Conservation (phyloP, 2,888 invertebrate genomes). For the Lacanobia oleracea region DNA sequence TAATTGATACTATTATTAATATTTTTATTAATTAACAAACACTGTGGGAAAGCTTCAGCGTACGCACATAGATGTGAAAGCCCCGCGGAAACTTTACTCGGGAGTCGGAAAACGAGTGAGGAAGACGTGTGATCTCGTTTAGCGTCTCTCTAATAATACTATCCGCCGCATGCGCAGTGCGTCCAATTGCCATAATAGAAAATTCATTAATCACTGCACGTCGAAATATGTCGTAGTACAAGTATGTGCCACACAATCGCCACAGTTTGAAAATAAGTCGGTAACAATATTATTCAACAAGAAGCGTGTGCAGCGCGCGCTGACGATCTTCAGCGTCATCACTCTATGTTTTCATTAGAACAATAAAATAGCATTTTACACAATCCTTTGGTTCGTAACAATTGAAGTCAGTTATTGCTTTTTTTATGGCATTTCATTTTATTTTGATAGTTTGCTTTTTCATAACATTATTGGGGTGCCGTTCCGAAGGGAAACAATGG, state of each 20-base stretch:
- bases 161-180: conserved; percentile 86
- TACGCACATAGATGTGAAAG: conserved; percentile 70
- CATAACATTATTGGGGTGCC: too few species aligned
- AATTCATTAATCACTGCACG: conserved; percentile 84
- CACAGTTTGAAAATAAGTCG: conserved; percentile 83
- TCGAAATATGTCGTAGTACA: conserved; percentile 75
- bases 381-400: conserved; percentile 16
- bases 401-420: conserved; percentile 1
- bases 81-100: conserved; percentile 69
- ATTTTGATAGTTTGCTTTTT: not conserved
- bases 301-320: conserved; percentile 65
- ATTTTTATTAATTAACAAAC: conserved; percentile 53
- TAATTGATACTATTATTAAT: conserved; percentile 48
- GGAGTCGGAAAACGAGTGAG: conserved; percentile 67
- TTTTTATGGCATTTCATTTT: conserved; percentile 12
- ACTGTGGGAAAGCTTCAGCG: conserved; percentile 57
- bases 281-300: conserved; percentile 80
- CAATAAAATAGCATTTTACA: conserved; percentile 39
- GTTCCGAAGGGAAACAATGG: too few species aligned
- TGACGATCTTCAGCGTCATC: conserved; percentile 41
- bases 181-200: conserved; percentile 86
- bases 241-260: conserved; percentile 77
- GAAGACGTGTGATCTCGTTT: conserved; percentile 79
- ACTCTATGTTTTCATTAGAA: conserved; percentile 48
- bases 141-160: conserved; percentile 83